These are phyloP conservation scores for Xenopus petersii DNA, from an alignment of 2,797 vertebrate species.

Conservation along the genomic window DNA sequence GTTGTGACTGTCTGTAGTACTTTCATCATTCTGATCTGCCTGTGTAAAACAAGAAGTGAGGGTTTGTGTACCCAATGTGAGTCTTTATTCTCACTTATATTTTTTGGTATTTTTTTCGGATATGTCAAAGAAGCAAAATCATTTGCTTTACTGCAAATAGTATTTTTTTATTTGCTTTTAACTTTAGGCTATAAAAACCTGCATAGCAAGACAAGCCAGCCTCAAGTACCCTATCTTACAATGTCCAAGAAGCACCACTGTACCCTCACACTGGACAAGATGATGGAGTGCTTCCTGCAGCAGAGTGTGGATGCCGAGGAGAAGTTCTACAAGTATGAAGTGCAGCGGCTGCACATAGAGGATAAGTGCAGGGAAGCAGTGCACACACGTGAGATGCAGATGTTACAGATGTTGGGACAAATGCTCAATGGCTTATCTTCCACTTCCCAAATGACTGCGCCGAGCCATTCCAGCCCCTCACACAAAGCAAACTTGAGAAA, in stretches of 20 bases:
- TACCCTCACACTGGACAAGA: constrained; percentile 82
- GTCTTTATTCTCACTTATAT: no score
- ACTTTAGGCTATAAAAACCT: constrained; percentile 64
- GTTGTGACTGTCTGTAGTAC: no score
- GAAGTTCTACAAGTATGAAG: constrained; percentile 82
- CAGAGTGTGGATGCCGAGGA: constrained; percentile 85
- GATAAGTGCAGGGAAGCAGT: constrained; percentile 82
- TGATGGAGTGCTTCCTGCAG: constrained; percentile 88
- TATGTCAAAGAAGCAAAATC: neutral
- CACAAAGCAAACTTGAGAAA: constrained; percentile 60
- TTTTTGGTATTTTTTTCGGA: no score
- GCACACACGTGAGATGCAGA: constrained; percentile 81
- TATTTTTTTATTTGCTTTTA: constrained; percentile 33
- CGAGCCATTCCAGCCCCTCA: constrained; percentile 59
- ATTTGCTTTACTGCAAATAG: neutral
- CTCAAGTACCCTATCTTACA: constrained; percentile 69
- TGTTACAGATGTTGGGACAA: constrained; percentile 89
- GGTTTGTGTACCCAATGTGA: no score
- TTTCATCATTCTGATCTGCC: no score
- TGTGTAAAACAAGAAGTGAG: no score
- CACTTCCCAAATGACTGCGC: constrained; percentile 57
- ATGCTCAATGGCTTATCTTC: constrained; percentile 79
- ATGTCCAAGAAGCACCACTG: constrained; percentile 75
- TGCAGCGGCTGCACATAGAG: constrained; percentile 82
- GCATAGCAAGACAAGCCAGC: constrained; percentile 60